Evolutionary conservation across 53 echinoderm and acorn worm species (phyloP), one percentile per base, ranked within the genome.

Genomic region (Astropecten irregularis): DNA sequence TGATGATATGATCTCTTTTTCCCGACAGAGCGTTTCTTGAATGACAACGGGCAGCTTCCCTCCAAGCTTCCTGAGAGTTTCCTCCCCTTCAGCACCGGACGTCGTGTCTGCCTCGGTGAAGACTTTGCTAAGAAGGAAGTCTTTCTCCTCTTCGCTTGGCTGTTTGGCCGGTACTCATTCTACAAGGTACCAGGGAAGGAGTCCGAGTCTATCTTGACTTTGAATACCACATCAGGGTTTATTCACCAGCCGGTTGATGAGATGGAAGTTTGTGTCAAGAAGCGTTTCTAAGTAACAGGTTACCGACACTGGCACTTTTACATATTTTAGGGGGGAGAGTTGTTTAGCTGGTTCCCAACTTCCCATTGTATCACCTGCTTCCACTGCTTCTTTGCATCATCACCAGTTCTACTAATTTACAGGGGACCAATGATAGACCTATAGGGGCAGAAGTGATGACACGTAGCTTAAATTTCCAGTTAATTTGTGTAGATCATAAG

Each of bases 91-190:
- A 77, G 87, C 35, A 51, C 87, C 3, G 95, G 95, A 25, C 81
- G 90, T 16, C 89, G 95, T 13, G 86, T 86, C 54, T 95, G 95
- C 57, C 87, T 95, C 32, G 95, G 95, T 9, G 92, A 92, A 66
- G 60, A 77, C 52, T 77, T 77, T 26, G 95, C 95, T 21, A 92
- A 92, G 82, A 87, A 92, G 16, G 90, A 95, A 20, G 55, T 92
- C 57, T 92, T 95, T 40, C 76, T 92, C 5, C 71, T 95, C 49
- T 92, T 92, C 69, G 68, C 69, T 0, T 92, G 92, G 90, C 68
- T 95, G 21, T 84, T 95, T 18, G 82, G 92, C 84, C 68, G 92
- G 28, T 95, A 86, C 84, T 82, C 51, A 28, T 82, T 95, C 38
- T 84, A 65, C 47, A 90, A 85, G 35, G 89, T 87, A 23, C 89